Evolutionary conservation across 2,797 vertebrate genomes (phyloP).

Genomic region (Periophthalmus magnuspinnatus): DNA sequence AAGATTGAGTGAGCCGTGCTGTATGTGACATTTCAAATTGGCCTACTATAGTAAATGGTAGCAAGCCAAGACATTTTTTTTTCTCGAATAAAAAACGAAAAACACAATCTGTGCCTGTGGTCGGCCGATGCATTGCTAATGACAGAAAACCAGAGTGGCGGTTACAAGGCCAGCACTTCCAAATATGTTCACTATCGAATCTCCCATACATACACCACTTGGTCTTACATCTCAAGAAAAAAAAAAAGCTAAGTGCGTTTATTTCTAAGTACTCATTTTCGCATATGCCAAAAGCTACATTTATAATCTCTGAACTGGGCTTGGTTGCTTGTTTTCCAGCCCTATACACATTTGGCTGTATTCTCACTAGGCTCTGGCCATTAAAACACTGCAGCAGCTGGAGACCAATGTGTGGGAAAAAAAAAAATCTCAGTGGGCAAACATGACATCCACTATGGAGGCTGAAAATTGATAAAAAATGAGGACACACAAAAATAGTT

Average conservation of each 20-base stretch:
- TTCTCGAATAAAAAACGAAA: conserved; percentile 21
- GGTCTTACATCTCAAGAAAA: conserved; percentile 16
- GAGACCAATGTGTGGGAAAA: conserved; percentile 2
- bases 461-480: conserved; percentile 8
- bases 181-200: conserved; percentile 57
- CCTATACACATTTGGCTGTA: conserved; percentile 11
- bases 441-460: conserved; percentile 15
- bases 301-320: conserved; percentile 18
- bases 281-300: conserved; percentile 15
- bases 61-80: conserved; percentile 62
- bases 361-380: conserved; percentile 10
- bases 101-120: conserved; percentile 78
- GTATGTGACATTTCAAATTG: conserved; percentile 79
- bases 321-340: conserved; percentile 1
- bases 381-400: conserved; percentile 22
- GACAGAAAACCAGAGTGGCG: conserved; percentile 70
- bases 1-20: conserved; percentile 60
- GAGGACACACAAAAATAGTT: conserved; percentile 1
- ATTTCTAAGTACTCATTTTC: conserved; percentile 31
- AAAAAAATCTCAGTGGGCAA: conserved; percentile 8
- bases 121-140: conserved; percentile 76
- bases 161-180: conserved; percentile 49
- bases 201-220: conserved; percentile 29
- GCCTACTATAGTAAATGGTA: conserved; percentile 72
- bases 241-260: conserved; percentile 9